A percentile compares a stretch with the other conserved stretches of the same genome.
Conservation (phyloP, 2,888 invertebrate species). For the Amphimallon solstitiale region DNA sequence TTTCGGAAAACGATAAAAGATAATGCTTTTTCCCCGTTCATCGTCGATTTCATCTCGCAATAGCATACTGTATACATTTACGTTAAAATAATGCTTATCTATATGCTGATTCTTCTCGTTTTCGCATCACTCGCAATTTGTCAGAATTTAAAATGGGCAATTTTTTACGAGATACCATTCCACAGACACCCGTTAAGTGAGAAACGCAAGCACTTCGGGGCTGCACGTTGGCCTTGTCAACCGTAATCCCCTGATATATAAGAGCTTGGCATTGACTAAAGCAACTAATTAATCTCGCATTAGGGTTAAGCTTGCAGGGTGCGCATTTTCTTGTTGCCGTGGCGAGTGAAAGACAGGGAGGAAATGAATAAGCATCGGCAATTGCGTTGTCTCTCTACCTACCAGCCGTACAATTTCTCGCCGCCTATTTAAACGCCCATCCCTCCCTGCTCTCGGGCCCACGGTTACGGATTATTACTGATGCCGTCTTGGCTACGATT, state of each 20-base stretch:
- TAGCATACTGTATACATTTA: neutral
- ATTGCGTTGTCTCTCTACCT: slow-evolving; percentile 21
- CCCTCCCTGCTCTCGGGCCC: neutral
- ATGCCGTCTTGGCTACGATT: slow-evolving; percentile 34
- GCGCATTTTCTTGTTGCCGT: slow-evolving; percentile 30
- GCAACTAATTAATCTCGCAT: slow-evolving; percentile 60
- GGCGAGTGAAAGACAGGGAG: slow-evolving; percentile 18
- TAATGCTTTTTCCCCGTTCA: no score
- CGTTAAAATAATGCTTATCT: neutral
- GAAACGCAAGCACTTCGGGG: slow-evolving; percentile 18
- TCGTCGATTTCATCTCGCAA: neutral
- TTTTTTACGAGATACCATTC: slow-evolving; percentile 38
- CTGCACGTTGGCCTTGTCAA: slow-evolving; percentile 29
- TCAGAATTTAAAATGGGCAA: slow-evolving; percentile 47
- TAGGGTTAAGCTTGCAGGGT: slow-evolving; percentile 48
- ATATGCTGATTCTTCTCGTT: neutral
- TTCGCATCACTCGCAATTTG: slow-evolving; percentile 41
- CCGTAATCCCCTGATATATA: slow-evolving; percentile 56
- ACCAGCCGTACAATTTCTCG: slow-evolving; percentile 2
- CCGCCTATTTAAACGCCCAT: slow-evolving; percentile 6
- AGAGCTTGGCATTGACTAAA: slow-evolving; percentile 58
- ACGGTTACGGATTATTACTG: slow-evolving; percentile 37
- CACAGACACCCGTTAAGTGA: slow-evolving; percentile 28
- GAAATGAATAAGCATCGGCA: slow-evolving; percentile 32
- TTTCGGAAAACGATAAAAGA: no score